Evolutionary conservation across 2,113 vertebrate genomes (phyloP).

Genomic region (Paracanthobrama guichenoti): DNA sequence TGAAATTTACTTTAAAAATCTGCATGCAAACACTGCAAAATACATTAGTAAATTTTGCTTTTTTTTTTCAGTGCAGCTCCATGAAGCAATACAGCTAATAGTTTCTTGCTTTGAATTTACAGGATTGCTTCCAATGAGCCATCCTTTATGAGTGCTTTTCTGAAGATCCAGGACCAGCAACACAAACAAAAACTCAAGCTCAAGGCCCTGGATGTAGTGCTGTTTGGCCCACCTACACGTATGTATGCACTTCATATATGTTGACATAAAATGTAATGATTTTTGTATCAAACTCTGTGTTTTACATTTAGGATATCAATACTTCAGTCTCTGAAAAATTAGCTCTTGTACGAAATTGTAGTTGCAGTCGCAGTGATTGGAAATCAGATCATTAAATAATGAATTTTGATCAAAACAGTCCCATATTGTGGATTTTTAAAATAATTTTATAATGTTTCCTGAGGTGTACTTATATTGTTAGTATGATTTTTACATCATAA

Average conservation of each 20-base stretch:
- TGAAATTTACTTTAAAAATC: too few species aligned
- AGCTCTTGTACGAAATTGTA: neutral
- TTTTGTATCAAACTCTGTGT: neutral
- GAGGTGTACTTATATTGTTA: too few species aligned
- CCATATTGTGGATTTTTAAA: too few species aligned
- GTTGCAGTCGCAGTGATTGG: neutral
- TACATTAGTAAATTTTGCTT: too few species aligned
- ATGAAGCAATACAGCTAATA: neutral
- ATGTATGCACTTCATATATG: constrained; percentile 65
- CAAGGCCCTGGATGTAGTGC: constrained; percentile 94
- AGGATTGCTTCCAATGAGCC: constrained; percentile 96
- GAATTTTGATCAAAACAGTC: neutral
- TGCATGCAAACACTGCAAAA: too few species aligned
- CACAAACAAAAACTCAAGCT: constrained; percentile 97
- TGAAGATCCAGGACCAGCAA: constrained; percentile 93
- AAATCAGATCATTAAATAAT: neutral
- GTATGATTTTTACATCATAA: too few species aligned
- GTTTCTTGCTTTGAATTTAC: constrained; percentile 51
- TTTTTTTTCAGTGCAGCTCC: too few species aligned
- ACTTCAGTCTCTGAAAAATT: neutral
- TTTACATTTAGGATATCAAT: neutral
- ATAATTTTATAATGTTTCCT: too few species aligned
- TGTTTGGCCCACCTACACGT: constrained; percentile 94
- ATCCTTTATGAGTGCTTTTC: constrained; percentile 87
- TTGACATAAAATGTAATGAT: neutral